Conservation (phyloP, 1,140 invertebrate species). For the Dreissena rostriformis region DNA sequence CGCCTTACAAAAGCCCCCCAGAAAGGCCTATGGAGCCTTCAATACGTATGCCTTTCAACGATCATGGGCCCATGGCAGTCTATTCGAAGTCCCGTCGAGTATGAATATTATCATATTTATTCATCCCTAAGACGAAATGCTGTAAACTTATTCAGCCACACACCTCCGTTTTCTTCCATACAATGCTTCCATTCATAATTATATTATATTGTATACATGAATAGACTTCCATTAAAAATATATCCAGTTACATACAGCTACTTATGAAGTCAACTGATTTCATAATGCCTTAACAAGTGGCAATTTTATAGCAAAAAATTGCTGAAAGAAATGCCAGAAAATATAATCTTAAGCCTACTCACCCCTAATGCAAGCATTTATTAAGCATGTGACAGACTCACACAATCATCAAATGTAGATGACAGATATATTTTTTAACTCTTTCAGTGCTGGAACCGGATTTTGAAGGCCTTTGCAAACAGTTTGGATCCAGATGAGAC, state of each 20-base stretch:
- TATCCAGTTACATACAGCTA: not conserved
- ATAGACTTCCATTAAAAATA: not conserved
- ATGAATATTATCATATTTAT: slow-evolving; percentile 37
- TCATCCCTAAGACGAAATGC: slow-evolving; percentile 15
- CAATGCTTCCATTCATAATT: not conserved
- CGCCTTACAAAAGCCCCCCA: slow-evolving; percentile 5
- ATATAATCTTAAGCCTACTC: too few relatives aligned
- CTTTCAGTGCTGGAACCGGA: too few relatives aligned
- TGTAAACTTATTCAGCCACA: slow-evolving; percentile 46
- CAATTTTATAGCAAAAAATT: too few relatives aligned
- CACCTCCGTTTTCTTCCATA: not conserved
- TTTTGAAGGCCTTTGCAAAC: too few relatives aligned
- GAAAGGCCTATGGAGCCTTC: not conserved
- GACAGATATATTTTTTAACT: too few relatives aligned
- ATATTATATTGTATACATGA: slow-evolving; percentile 1
- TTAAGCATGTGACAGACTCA: too few relatives aligned
- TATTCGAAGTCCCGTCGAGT: slow-evolving; percentile 17
- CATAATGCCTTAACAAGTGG: not conserved
- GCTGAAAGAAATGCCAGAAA: too few relatives aligned
- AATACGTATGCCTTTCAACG: not conserved
- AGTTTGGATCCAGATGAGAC: too few relatives aligned
- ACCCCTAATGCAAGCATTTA: too few relatives aligned
- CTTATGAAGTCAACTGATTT: not conserved
- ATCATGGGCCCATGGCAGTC: not conserved
- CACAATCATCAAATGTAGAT: too few relatives aligned